Conservation (phyloP, 2,113 vertebrate genomes). For the Terrapene triunguis region DNA sequence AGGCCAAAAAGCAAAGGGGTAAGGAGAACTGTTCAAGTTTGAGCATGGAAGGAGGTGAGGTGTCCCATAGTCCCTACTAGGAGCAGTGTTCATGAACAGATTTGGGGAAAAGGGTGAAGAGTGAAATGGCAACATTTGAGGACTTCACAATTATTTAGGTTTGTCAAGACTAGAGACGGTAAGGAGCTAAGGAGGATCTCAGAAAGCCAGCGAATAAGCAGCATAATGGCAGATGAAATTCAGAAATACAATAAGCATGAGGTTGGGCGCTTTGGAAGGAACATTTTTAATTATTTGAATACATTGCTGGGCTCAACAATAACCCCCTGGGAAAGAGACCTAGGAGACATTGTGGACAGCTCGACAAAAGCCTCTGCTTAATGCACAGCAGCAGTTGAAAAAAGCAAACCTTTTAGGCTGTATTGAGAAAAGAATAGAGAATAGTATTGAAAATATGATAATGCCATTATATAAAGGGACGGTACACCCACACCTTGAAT, state of each 20-base stretch:
- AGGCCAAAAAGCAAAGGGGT: background rate
- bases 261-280: background rate
- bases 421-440: background rate
- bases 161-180: background rate
- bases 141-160: background rate
- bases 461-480: background rate
- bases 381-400: background rate
- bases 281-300: background rate
- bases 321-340: background rate
- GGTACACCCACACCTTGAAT: background rate
- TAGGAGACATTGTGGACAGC: background rate
- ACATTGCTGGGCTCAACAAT: background rate
- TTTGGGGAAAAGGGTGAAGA: background rate
- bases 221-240: background rate
- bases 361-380: background rate
- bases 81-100: background rate
- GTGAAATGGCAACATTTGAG: background rate
- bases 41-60: background rate
- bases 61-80: background rate
- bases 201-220: background rate
- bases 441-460: background rate
- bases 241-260: background rate
- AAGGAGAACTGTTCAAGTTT: background rate
- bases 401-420: background rate
- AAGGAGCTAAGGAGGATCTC: background rate